Conservation (phyloP, 2,888 invertebrate genomes). For the Drosophila fungiperda region DNA sequence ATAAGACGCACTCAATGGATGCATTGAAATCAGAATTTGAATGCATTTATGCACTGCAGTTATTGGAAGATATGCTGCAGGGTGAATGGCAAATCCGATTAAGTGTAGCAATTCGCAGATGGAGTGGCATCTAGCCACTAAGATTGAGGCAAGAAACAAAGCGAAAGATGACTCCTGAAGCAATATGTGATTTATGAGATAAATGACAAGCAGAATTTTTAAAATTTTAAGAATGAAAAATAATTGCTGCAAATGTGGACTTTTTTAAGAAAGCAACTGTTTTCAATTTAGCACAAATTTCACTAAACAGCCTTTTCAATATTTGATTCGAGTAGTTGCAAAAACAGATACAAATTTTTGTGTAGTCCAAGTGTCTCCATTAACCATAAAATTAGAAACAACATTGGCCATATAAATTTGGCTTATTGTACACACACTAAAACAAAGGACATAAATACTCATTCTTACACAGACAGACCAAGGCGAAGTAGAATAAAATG, state of each 20-base stretch:
- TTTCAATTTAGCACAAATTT: neutral
- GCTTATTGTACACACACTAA: conserved; percentile 14
- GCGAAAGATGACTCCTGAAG: conserved; percentile 3
- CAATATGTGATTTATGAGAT: conserved; percentile 40
- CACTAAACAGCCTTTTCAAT: neutral
- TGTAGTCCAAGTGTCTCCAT: conserved; percentile 37
- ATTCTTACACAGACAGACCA: neutral
- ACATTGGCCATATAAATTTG: conserved; percentile 43
- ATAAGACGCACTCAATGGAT: conserved; percentile 45
- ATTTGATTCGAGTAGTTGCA: neutral
- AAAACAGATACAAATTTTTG: conserved; percentile 6
- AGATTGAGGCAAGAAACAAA: conserved; percentile 15
- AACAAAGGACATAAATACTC: neutral
- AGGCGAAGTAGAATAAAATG: conserved; percentile 30
- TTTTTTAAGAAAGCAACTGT: neutral
- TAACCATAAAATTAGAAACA: conserved; percentile 47
- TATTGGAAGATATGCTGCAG: neutral
- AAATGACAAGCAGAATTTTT: neutral
- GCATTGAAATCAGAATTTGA: conserved; percentile 25
- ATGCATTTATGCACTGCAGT: conserved; percentile 1
- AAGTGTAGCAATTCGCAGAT: conserved; percentile 16
- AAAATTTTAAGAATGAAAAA: neutral
- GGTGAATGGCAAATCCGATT: neutral
- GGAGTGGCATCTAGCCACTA: conserved; percentile 23
- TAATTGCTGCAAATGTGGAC: neutral